A percentile compares a stretch with the other conserved stretches of the same genome.
These are phyloP conservation scores for Salvelinus namaycush DNA, from an alignment of 2,113 vertebrate species.

Conservation along the genomic window DNA sequence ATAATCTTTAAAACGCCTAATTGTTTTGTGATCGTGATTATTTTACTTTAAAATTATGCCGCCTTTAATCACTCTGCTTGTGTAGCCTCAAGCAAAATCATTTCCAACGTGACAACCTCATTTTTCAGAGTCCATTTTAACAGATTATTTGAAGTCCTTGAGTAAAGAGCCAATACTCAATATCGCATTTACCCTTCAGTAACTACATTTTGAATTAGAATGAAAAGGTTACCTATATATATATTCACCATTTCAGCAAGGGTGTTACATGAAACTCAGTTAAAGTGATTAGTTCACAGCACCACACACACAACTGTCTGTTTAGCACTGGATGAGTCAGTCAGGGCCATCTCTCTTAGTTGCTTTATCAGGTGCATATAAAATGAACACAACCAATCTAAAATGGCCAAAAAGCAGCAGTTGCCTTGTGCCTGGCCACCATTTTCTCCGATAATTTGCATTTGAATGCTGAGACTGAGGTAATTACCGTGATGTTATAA, in stretches of 20 bases:
- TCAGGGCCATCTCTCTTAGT: conserved; percentile 47
- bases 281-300: conserved; percentile 62
- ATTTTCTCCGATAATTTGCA: conserved; percentile 47
- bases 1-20: conserved; percentile 66
- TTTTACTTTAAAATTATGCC: conserved; percentile 70
- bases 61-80: conserved; percentile 17
- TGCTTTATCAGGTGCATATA: conserved; percentile 40
- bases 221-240: conserved; percentile 56
- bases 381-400: conserved; percentile 1
- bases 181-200: conserved; percentile 50
- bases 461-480: conserved; percentile 32
- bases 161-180: conserved; percentile 42
- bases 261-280: conserved; percentile 56
- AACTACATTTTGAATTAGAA: conserved; percentile 51
- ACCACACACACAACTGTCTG: conserved; percentile 14
- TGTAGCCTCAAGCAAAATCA: conserved; percentile 63
- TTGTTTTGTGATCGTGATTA: conserved; percentile 64
- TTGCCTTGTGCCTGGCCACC: conserved; percentile 10
- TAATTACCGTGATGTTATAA: conserved; percentile 43
- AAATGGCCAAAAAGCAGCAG: conserved; percentile 16
- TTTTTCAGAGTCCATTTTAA: conserved; percentile 42
- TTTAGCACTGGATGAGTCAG: conserved; percentile 46
- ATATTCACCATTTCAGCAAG: conserved; percentile 38
- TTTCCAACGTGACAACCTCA: conserved; percentile 55
- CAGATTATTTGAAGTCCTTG: conserved; percentile 55